phyloP scores from a whole-genome alignment of 2,888 invertebrate species.

The Clostera curtula region DNA sequence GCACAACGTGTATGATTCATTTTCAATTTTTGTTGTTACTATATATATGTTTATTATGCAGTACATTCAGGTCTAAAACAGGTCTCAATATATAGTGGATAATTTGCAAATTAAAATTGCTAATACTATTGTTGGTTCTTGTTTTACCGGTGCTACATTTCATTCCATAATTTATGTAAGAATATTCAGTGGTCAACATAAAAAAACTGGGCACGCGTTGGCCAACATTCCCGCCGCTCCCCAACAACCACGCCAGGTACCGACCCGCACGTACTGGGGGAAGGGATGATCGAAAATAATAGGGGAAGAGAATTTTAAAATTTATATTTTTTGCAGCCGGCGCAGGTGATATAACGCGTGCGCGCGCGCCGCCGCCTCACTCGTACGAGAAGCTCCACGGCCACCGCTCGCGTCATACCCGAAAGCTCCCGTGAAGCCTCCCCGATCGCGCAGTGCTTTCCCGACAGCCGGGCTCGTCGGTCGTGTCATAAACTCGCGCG shows the following conservation, averaged over 20 bases:
- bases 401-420: slow-evolving; percentile 39
- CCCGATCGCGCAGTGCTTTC: slow-evolving; percentile 47
- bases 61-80: too few species aligned
- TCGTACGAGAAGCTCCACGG: slow-evolving; percentile 63
- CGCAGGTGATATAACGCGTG: slow-evolving; percentile 73
- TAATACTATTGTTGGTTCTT: too few species aligned
- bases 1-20: too few species aligned
- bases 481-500: slow-evolving; percentile 50
- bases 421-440: slow-evolving; percentile 46
- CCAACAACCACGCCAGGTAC: slow-evolving; percentile 63
- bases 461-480: slow-evolving; percentile 51
- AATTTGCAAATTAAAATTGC: too few species aligned
- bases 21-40: too few species aligned
- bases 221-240: slow-evolving; percentile 32
- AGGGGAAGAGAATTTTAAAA: slow-evolving; percentile 74
- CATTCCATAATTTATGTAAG: slow-evolving; percentile 27
- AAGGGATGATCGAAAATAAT: slow-evolving; percentile 75
- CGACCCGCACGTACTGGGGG: slow-evolving; percentile 66
- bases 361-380: slow-evolving; percentile 70
- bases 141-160: too few species aligned
- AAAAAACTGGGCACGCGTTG: slow-evolving; percentile 67
- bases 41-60: too few species aligned
- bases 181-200: slow-evolving; percentile 54
- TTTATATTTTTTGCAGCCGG: slow-evolving; percentile 75
- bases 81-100: too few species aligned